Base-by-base conservation (phyloP, 2,888 invertebrate genomes). In the Glaucopsyche alexis region DNA sequence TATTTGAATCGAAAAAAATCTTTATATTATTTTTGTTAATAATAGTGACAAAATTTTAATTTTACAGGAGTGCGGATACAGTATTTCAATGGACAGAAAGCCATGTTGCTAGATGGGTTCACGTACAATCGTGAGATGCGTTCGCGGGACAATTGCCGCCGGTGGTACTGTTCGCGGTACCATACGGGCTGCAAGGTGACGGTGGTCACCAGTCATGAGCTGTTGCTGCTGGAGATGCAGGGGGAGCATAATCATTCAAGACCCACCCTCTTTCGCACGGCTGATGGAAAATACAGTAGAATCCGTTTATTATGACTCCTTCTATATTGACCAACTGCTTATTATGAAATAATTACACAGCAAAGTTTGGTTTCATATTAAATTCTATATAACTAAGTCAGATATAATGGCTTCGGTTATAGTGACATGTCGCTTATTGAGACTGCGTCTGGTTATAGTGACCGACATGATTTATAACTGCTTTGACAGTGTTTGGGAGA, bases 121-220 rank as follows among this genome's bases (percentile, higher is more conserved):
- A 75, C 76, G 0, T 77, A 76, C 69, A 78, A 76, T 40, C 75
- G 72, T 50, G 4, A 72, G 19, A 19, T 42, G 9, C 42, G 50
- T 29, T 19, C 66, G 14, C 40, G 38, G 19, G 13, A 52, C 72
- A 40, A 70, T 45, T 9, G 75, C 74, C 64, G 72, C 45, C n/a
- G 72, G 75, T 83, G 83, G 83, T 83, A 82, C 75, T 84, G 84
- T 72, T 71, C 80, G 0, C 78, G 73, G 70, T 83, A 83, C 76
- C 84, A 82, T 73, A 74, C 72, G 2, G 81, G 81, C 6, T 83
- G 84, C 73, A 79, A 74, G 72, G 81, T 77, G 2, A 69, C 74
- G 6, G 74, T 83, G 5, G 55, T 79, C 42, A 83, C 83, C 14
- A 79, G 73, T 0, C 49, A 42, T 1, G 73, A 76, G 4, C 73